Evolutionary conservation across 1,140 invertebrate species (phyloP).

Genomic region (Whitmania pigra): DNA sequence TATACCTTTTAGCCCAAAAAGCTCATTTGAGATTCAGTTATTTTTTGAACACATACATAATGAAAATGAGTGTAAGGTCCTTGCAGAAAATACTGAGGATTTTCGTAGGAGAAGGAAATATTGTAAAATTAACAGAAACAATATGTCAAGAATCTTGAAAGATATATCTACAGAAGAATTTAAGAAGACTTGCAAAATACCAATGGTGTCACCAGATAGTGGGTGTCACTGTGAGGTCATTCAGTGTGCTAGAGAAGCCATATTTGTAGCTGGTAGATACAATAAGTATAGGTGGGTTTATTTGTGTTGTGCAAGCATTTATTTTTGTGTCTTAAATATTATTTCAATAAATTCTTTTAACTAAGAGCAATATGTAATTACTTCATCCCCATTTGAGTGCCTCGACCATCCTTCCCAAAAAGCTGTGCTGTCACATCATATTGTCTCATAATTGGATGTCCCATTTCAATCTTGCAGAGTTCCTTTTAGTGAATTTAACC

Average conservation of each 20-base stretch:
- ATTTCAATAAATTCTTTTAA: too few relatives aligned
- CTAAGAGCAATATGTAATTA: too few relatives aligned
- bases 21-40: conserved; percentile 23
- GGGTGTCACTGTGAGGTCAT: conserved; percentile 31
- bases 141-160: conserved; percentile 35
- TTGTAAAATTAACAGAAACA: conserved; percentile 32
- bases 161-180: conserved; percentile 29
- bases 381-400: not conserved
- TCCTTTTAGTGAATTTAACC: not conserved
- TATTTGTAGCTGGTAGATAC: conserved; percentile 56
- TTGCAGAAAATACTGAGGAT: conserved; percentile 38
- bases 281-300: conserved; percentile 53
- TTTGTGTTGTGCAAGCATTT: not conserved
- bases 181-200: conserved; percentile 30
- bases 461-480: not conserved
- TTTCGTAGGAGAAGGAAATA: conserved; percentile 34
- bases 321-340: not conserved
- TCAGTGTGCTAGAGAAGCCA: conserved; percentile 33
- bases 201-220: conserved; percentile 27
- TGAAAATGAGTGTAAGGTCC: conserved; percentile 45
- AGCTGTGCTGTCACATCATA: not conserved
- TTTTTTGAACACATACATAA: conserved; percentile 34
- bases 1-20: conserved; percentile 41
- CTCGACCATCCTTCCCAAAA: not conserved
- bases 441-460: not conserved